Evolutionary conservation across 2,888 invertebrate species (phyloP), one percentile per base, ranked within the genome.

Genomic region (Pinctada fucata): DNA sequence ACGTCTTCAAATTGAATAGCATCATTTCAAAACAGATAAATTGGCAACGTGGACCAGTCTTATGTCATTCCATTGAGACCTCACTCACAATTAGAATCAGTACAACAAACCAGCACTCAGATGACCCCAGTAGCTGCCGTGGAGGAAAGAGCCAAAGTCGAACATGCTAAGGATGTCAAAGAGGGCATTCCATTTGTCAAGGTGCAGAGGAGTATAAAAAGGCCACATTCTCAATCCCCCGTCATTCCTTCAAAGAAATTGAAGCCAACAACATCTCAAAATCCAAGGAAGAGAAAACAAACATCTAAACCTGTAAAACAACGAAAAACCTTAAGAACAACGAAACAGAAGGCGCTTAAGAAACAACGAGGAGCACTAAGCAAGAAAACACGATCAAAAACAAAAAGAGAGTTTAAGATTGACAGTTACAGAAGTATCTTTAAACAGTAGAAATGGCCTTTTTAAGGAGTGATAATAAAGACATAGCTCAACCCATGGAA

Each of bases 71-170:
- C 71, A 50, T 16, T 71, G 52, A 71, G 71, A 52, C 71, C 71
- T 45, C 71, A 71, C 52, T 71, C 71, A 52, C 71, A 71, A 45
- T 71, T 68, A 75, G 68, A 75, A 67, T 31, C 66, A 0, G 74
- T 50, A 74, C 31, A 13, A 52, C 10, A 52, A 52, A 13, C 48
- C 65, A 48, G 13, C 16, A 10, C 49, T 48, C 74, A 66, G 10
- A 16, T 74, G 51, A 65, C 74, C 48, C 74, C 74, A n/a, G 66
- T 74, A 45, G 74, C 74, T 74, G 74, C 74, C 16, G 74, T 65
- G 65, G 74, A 74, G 48, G 74, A 74, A 68, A 75, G 75, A 75
- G 75, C 75, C 58, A 52, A 51, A 66, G 52, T 52, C 5, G 68
- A 75, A 75, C 71, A 71, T 71, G 51, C 71, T 51, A 71, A 71